Conservation (phyloP, 1,140 invertebrate species). For the Bacillus rossius region DNA sequence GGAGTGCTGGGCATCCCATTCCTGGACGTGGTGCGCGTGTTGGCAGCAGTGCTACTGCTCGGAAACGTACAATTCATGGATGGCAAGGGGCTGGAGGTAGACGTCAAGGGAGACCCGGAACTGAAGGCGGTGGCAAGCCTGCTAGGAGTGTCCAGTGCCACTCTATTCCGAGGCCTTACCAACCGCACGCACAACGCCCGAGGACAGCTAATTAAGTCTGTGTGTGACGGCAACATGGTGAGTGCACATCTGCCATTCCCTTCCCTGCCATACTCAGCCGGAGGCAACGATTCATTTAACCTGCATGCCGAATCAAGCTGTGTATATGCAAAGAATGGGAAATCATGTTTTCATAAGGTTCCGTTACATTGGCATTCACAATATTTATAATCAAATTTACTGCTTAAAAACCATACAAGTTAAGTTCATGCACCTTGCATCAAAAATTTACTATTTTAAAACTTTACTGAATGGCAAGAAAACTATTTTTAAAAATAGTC, state of each 20-base stretch:
- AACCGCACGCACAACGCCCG: slow-evolving; percentile 77
- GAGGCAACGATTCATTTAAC: too few relatives aligned
- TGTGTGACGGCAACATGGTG: slow-evolving; percentile 76
- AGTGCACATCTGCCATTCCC: slow-evolving; percentile 20
- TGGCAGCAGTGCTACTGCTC: slow-evolving; percentile 84
- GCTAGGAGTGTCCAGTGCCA: slow-evolving; percentile 69
- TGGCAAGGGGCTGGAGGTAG: slow-evolving; percentile 61
- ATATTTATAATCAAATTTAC: too few relatives aligned
- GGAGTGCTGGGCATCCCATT: slow-evolving; percentile 88
- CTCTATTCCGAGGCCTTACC: slow-evolving; percentile 74
- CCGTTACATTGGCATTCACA: too few relatives aligned
- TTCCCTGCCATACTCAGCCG: too few relatives aligned
- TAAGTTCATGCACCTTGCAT: too few relatives aligned
- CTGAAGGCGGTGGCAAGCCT: slow-evolving; percentile 78
- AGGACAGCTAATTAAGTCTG: slow-evolving; percentile 76
- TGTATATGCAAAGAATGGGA: too few relatives aligned
- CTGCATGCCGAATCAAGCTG: too few relatives aligned
- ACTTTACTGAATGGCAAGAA: too few relatives aligned
- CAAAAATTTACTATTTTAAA: too few relatives aligned
- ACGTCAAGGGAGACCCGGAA: slow-evolving; percentile 70
- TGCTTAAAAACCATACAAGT: too few relatives aligned
- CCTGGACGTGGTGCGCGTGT: slow-evolving; percentile 84
- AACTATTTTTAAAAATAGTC: too few relatives aligned
- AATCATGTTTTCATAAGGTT: too few relatives aligned
- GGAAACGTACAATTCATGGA: slow-evolving; percentile 90